Base-by-base conservation (phyloP, 2,797 vertebrate species). In the Enteromius radiatus region DNA sequence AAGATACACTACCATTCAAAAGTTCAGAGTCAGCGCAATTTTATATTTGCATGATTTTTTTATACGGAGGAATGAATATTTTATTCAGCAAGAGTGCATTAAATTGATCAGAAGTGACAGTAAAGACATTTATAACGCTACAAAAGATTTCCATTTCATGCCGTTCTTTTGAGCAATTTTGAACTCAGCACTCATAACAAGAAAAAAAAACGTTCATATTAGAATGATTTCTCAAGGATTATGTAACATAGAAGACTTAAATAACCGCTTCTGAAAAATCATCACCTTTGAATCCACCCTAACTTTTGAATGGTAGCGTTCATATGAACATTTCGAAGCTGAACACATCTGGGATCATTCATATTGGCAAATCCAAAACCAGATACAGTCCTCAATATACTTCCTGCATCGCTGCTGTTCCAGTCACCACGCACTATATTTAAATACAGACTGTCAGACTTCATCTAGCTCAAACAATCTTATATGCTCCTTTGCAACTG, bases 381-480 rank as follows among this genome's bases (percentile, higher is more conserved):
- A 80, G 65, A 70, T 28, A 21, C 23, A 41, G 31, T 36, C 21
- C 59, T 74, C 14, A 4, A 31, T 71, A 41, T 47, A 71, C 23
- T 61, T 74, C 15, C 38, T 74, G 17, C 33, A 64, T 64, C 17
- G 33, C 19, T 75, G 80, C 21, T 33, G 11, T 75, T 75, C 43
- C 52, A 80, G 38, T 41, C 43, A 59, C 28, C 26, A 33, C 21
- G 4, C 41, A 59, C 41, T 47, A 47, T n/a, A 80, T 74, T 73
- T 81, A 47, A 64, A 61, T 71, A 31, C 41, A 38, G 38, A 64
- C 79, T 74, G 69, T 52, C 69, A 64, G 59, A 56, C 31, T 52
- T 75, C 4, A 75, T 82, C 31, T 52, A 65, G n/a, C 33, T 82
- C 41, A 82, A 81, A 65, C 59, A 28, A 65, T 38, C 33, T 38